Evolutionary conservation across 92 coral and sea anemone species (phyloP).

Genomic region (Epizoanthus illoricatus): DNA sequence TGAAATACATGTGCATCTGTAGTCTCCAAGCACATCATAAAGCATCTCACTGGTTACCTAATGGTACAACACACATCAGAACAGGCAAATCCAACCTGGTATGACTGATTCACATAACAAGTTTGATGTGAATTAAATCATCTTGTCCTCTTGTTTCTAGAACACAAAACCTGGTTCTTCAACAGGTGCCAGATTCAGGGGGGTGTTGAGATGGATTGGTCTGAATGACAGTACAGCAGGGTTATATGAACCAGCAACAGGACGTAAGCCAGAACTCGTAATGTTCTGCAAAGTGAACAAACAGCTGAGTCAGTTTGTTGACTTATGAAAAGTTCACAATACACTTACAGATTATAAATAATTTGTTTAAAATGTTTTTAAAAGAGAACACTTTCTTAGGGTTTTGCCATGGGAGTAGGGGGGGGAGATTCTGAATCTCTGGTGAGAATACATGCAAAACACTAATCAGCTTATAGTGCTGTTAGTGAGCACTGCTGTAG

Average conservation of each 20-base stretch:
- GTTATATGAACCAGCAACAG: constrained; percentile 59
- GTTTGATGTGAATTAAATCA: no score
- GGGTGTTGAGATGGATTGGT: constrained; percentile 78
- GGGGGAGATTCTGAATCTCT: no score
- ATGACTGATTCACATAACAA: no score
- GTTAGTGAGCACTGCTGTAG: no score
- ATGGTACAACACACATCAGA: background rate
- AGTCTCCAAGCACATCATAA: background rate
- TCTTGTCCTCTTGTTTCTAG: constrained; percentile 2
- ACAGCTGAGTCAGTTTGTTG: background rate
- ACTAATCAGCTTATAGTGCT: no score
- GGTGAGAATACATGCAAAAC: no score
- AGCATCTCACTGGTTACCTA: background rate
- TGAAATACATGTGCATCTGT: background rate
- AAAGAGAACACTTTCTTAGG: no score
- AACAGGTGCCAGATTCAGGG: constrained; percentile 92
- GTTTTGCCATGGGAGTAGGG: no score
- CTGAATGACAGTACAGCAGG: constrained; percentile 79
- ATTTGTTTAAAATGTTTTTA: no score
- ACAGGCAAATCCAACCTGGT: no score
- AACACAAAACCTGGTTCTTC: constrained; percentile 92
- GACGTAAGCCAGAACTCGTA: constrained; percentile 56
- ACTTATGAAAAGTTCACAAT: no score
- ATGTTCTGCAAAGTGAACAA: constrained; percentile 60
- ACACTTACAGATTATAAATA: no score